Evolutionary conservation across 2,888 invertebrate species (phyloP).

Genomic region (Osmoderma eremita): DNA sequence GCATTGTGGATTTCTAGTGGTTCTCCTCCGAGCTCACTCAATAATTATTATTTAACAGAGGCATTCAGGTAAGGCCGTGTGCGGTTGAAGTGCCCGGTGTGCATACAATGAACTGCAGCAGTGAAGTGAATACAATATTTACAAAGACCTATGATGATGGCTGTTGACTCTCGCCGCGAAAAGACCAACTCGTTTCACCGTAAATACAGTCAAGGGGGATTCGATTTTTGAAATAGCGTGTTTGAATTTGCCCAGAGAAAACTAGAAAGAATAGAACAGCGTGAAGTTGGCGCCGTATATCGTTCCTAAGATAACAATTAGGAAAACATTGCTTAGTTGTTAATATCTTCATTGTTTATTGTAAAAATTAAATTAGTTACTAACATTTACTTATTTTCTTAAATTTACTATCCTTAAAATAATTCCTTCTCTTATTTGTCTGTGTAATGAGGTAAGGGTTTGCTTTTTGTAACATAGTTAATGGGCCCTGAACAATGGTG

Average conservation of each 20-base stretch:
- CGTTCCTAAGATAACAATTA: constrained; percentile 26
- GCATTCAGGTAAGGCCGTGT: constrained; percentile 48
- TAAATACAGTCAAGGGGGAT: constrained; percentile 47
- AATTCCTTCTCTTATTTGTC: no score
- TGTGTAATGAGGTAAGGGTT: no score
- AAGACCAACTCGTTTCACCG: constrained; percentile 47
- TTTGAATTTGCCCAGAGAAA: constrained; percentile 40
- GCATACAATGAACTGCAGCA: constrained; percentile 49
- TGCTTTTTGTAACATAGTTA: no score
- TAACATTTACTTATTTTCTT: no score
- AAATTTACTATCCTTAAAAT: no score
- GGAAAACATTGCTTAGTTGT: neutral
- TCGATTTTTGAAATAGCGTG: constrained; percentile 43
- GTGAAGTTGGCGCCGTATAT: constrained; percentile 24
- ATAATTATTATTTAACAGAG: constrained; percentile 42
- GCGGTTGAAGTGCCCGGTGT: constrained; percentile 52
- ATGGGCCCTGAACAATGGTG: constrained; percentile 3
- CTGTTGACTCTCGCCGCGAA: constrained; percentile 52
- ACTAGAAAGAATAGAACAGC: constrained; percentile 17
- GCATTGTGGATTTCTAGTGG: constrained; percentile 40
- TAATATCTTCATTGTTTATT: no score
- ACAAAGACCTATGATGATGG: constrained; percentile 49
- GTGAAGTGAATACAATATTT: constrained; percentile 49
- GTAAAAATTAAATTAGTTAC: no score
- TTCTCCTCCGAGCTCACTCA: constrained; percentile 32